Evolutionary conservation across 2,113 vertebrate species (phyloP).

Genomic region (Tyrannus savana): DNA sequence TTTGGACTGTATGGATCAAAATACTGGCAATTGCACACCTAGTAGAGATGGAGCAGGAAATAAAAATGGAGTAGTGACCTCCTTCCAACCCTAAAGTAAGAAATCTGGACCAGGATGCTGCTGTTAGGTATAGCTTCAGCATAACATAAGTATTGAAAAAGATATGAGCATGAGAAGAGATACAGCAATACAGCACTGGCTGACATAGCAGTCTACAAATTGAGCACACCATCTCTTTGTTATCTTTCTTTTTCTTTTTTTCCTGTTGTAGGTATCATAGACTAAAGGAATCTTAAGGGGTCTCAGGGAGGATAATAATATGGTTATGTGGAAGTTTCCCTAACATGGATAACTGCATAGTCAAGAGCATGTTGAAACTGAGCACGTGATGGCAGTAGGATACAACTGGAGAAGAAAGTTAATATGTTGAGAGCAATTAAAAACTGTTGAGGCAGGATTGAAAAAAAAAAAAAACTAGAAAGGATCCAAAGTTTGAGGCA

Average conservation of each 20-base stretch:
- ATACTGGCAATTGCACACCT: background rate
- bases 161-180: background rate
- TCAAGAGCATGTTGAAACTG: background rate
- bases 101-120: background rate
- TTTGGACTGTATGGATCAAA: background rate
- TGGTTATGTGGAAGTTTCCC: background rate
- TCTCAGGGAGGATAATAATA: background rate
- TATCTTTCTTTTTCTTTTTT: background rate
- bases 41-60: background rate
- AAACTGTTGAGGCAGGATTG: background rate
- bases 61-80: background rate
- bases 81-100: background rate
- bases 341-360: background rate
- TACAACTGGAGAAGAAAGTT: background rate
- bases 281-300: background rate
- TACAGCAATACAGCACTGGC: background rate
- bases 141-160: background rate
- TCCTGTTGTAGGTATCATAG: background rate
- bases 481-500: background rate
- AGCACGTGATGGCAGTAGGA: background rate
- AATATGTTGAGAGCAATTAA: background rate
- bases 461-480: background rate
- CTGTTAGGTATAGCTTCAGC: background rate
- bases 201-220: background rate
- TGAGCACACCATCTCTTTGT: background rate